Base-by-base conservation (phyloP, 2,888 invertebrate species). In the Papilio elwesi region DNA sequence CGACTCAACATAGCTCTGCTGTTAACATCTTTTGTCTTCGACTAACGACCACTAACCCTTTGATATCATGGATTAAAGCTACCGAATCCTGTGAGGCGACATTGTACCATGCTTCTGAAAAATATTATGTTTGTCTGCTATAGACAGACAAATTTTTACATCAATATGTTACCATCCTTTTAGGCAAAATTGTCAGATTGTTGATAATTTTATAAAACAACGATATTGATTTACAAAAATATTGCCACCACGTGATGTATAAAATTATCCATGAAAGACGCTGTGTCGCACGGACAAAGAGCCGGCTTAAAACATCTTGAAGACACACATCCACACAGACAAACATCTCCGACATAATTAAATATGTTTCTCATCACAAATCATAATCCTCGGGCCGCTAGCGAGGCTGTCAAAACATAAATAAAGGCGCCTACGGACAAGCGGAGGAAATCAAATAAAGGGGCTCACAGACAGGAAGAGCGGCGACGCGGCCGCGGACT, bases 381-480 rank as follows among this genome's bases (percentile, higher is more conserved):
- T 91, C 90, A 90, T 87, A 83, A 79, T 84, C 82, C 79, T 79
- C 76, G 78, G 73, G 70, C 67, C 75, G 74, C 74, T 77, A 71
- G 77, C 72, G 76, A 74, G 77, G 79, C 87, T 90, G 92, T 92
- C 92, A 92, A 85, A 92, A 92, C 88, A 92, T 83, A 88, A 89
- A 87, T 90, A 88, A 90, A 87, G 90, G 90, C 91, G 89, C 88
- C 86, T 87, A 77, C 87, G 89, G 85, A 89, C 89, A 79, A 79
- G 85, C 81, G 80, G 80, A 79, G 78, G 81, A 81, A 83, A 85
- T 83, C 85, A 85, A 85, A 90, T 90, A 90, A 91, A 90, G 89
- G 90, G 90, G 85, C 87, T 85, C 83, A 85, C 83, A 85, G 87
- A 90, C 91, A 91, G 91, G 92, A 92, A 91, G 90, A 90, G 84